Evolutionary conservation across 2,113 vertebrate genomes (phyloP).

Genomic region (Pseudolaguvia tuberculata): DNA sequence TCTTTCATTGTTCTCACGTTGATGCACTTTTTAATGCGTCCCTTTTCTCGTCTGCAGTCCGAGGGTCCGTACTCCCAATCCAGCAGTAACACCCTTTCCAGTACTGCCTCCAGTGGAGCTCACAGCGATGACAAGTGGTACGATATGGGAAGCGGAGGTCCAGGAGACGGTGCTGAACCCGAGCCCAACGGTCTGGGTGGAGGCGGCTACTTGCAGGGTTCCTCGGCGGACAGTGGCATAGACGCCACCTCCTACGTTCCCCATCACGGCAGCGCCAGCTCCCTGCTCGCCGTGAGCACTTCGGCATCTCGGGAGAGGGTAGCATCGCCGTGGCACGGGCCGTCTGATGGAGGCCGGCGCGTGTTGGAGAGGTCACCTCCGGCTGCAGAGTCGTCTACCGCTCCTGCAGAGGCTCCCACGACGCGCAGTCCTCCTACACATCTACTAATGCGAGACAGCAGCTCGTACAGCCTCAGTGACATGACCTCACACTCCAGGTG

Average conservation of each 20-base stretch:
- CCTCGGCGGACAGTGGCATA: slow-evolving; percentile 89
- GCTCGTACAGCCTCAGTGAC: slow-evolving; percentile 86
- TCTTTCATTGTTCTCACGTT: neutral
- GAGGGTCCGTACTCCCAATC: slow-evolving; percentile 96
- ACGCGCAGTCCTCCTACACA: slow-evolving; percentile 78
- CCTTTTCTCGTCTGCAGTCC: slow-evolving; percentile 65
- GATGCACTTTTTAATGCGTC: neutral
- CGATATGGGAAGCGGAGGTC: slow-evolving; percentile 72
- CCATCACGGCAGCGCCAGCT: slow-evolving; percentile 80
- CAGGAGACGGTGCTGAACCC: slow-evolving; percentile 57
- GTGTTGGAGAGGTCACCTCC: slow-evolving; percentile 79
- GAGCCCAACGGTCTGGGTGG: slow-evolving; percentile 86
- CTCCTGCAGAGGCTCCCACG: slow-evolving; percentile 78
- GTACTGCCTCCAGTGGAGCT: slow-evolving; percentile 86
- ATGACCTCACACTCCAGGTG: slow-evolving; percentile 84
- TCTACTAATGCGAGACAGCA: slow-evolving; percentile 86
- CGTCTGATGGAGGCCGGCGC: slow-evolving; percentile 81
- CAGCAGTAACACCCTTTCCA: slow-evolving; percentile 95
- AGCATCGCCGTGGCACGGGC: slow-evolving; percentile 85
- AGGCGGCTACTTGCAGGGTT: slow-evolving; percentile 85
- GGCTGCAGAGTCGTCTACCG: slow-evolving; percentile 73
- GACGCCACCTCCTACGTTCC: slow-evolving; percentile 87
- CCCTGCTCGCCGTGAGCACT: slow-evolving; percentile 75
- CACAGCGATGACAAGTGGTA: slow-evolving; percentile 99
- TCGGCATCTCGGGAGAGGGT: slow-evolving; percentile 76